Conservation (phyloP, 1,140 invertebrate genomes). For the Hermetia illucens region DNA sequence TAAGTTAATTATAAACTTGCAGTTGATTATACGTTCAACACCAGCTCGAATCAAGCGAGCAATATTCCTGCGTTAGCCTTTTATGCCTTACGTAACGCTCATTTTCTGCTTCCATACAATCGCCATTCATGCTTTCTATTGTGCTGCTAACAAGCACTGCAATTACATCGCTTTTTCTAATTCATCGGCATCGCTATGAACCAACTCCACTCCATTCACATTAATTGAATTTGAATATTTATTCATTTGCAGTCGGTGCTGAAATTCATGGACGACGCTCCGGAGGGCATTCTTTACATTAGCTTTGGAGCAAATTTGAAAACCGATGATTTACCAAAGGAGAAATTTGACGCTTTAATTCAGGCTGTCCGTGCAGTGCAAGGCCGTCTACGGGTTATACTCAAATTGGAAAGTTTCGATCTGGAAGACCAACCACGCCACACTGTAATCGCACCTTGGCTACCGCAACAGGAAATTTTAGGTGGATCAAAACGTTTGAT, state of each 20-base stretch:
- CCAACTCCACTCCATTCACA: too few species aligned
- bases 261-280: slow-evolving; percentile 38
- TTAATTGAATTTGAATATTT: not conserved
- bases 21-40: too few species aligned
- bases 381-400: slow-evolving; percentile 38
- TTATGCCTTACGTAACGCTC: too few species aligned
- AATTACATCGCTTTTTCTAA: too few species aligned
- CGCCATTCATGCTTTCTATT: too few species aligned
- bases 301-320: slow-evolving; percentile 46
- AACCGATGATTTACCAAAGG: slow-evolving; percentile 34
- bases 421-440: slow-evolving; percentile 29
- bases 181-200: too few species aligned
- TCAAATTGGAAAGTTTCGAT: slow-evolving; percentile 49
- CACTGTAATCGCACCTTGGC: slow-evolving; percentile 54
- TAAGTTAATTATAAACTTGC: too few species aligned
- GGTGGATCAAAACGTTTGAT: slow-evolving; percentile 6
- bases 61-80: too few species aligned
- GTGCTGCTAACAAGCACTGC: too few species aligned
- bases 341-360: slow-evolving; percentile 35
- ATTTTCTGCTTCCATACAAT: too few species aligned
- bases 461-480: slow-evolving; percentile 55
- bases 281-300: slow-evolving; percentile 42
- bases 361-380: slow-evolving; percentile 34
- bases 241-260: slow-evolving; percentile 17
- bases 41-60: too few species aligned